phyloP scores from a whole-genome alignment of 2,113 vertebrate genomes.

The Anser brachyrhynchus region DNA sequence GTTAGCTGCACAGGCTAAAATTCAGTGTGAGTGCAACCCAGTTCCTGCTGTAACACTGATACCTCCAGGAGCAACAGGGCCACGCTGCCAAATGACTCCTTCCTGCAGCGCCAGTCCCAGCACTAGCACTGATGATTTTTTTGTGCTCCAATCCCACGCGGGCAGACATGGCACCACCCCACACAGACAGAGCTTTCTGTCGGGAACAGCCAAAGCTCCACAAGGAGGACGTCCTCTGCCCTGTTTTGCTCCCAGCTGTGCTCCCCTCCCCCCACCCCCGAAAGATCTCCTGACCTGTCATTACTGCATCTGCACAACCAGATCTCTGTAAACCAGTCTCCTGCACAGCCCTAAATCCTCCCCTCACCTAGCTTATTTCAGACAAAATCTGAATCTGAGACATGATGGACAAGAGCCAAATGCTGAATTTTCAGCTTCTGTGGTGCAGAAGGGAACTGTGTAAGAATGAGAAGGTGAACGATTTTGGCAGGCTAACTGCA shows the following conservation, averaged over 20 bases:
- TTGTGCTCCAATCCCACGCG: not conserved
- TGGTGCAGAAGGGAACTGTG: not conserved
- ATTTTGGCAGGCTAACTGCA: not conserved
- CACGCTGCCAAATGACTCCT: not conserved
- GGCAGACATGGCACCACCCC: not conserved
- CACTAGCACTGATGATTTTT: not conserved
- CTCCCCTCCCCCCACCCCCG: not conserved
- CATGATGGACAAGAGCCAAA: not conserved
- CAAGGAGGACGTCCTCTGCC: not conserved
- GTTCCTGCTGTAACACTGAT: rapidly evolving
- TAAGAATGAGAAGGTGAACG: not conserved
- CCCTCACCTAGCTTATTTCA: not conserved
- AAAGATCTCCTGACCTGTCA: not conserved
- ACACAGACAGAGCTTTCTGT: not conserved
- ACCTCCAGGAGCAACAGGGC: not conserved
- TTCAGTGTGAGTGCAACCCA: not conserved
- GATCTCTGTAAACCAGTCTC: not conserved
- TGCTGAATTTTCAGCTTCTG: not conserved
- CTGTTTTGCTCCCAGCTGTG: not conserved
- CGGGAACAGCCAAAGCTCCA: not conserved
- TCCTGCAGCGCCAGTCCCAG: not conserved
- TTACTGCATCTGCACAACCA: not conserved
- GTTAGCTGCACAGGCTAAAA: not conserved
- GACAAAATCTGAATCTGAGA: not conserved
- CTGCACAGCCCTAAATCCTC: not conserved